phyloP scores from a whole-genome alignment of 1,140 invertebrate genomes.

The Gonatopus flavifemur region DNA sequence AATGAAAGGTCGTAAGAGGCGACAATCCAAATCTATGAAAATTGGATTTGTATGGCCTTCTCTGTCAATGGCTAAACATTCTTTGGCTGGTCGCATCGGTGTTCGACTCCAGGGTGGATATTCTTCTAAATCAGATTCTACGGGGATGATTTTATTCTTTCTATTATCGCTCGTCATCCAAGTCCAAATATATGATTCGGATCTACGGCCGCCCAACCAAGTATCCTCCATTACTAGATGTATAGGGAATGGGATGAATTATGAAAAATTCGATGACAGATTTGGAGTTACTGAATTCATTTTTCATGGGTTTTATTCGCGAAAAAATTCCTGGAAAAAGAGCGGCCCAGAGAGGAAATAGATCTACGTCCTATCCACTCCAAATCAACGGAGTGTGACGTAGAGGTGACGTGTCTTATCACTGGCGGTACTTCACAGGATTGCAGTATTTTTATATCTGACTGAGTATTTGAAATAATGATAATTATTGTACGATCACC shows the following conservation, averaged over 20 bases:
- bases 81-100: constrained; percentile 27
- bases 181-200: constrained; percentile 26
- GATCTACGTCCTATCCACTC: too few relatives aligned
- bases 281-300: constrained; percentile 6
- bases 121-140: constrained; percentile 23
- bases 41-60: constrained; percentile 24
- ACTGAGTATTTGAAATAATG: too few relatives aligned
- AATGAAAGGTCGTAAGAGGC: constrained; percentile 32
- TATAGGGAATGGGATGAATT: too few relatives aligned
- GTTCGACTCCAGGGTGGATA: constrained; percentile 34
- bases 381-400: too few relatives aligned
- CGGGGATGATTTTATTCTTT: constrained; percentile 19
- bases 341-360: too few relatives aligned
- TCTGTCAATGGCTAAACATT: constrained; percentile 33
- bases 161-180: constrained; percentile 24
- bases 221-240: constrained; percentile 32
- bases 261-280: constrained; percentile 2
- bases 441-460: too few relatives aligned
- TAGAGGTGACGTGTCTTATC: too few relatives aligned
- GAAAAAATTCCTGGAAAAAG: too few relatives aligned
- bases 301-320: too few relatives aligned
- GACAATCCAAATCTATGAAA: constrained; percentile 37
- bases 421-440: too few relatives aligned
- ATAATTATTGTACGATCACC: too few relatives aligned
- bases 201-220: constrained; percentile 32